phyloP scores from a whole-genome alignment of 2,113 vertebrate genomes.

The Apus apus region DNA sequence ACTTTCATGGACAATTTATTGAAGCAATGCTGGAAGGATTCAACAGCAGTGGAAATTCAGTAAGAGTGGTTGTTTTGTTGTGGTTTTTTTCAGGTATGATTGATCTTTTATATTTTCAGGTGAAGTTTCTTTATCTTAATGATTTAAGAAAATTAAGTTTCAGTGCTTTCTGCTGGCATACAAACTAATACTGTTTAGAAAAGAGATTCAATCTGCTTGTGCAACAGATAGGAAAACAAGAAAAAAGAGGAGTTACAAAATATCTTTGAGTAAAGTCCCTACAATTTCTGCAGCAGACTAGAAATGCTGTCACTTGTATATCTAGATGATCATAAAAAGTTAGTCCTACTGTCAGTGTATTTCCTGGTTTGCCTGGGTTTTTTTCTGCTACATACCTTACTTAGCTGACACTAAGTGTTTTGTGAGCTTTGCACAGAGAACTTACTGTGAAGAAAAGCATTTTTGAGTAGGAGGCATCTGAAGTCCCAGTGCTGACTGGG shows the following conservation, averaged over 20 bases:
- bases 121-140: background rate
- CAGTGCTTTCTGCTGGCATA: background rate
- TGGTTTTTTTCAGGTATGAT: background rate
- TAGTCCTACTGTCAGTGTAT: background rate
- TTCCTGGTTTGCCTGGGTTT: background rate
- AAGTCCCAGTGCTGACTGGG: background rate
- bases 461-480: background rate
- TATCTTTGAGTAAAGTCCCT: background rate
- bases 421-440: background rate
- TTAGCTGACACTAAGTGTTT: background rate
- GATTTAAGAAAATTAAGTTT: background rate
- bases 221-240: background rate
- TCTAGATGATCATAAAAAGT: background rate
- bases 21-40: background rate
- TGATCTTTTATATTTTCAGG: background rate
- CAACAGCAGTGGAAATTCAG: background rate
- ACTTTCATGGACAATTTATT: background rate
- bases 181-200: background rate
- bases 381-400: background rate
- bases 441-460: background rate
- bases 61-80: background rate
- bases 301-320: background rate
- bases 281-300: background rate
- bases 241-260: background rate
- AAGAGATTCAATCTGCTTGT: background rate